phyloP scores from a whole-genome alignment of 2,888 invertebrate genomes.

The Dione juno region DNA sequence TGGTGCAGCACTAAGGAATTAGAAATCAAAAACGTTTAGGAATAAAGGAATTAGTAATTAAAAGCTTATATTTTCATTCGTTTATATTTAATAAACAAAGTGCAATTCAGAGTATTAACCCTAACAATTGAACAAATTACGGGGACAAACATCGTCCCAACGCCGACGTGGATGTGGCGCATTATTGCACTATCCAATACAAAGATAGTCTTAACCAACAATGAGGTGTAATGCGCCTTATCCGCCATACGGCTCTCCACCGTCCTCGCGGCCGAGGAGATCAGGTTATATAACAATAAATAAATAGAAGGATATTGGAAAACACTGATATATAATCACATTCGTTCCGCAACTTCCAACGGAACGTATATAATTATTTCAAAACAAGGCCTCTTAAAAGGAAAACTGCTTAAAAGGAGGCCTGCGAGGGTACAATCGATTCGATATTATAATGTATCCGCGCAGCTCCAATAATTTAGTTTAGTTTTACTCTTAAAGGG shows the following conservation, averaged over 20 bases:
- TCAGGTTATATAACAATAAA: conserved; percentile 68
- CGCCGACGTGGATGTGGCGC: conserved; percentile 65
- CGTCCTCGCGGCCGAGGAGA: conserved; percentile 67
- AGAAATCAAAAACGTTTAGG: conserved; percentile 47
- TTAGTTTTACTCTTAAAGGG: conserved; percentile 72
- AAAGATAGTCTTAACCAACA: conserved; percentile 48
- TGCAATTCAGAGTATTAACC: conserved; percentile 84
- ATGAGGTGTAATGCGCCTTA: conserved; percentile 55
- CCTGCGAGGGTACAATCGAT: conserved; percentile 71
- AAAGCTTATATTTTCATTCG: conserved; percentile 69
- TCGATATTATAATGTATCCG: conserved; percentile 64
- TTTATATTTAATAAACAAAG: conserved; percentile 85
- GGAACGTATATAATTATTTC: conserved; percentile 68
- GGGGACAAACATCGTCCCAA: conserved; percentile 70
- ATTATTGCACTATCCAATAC: conserved; percentile 55
- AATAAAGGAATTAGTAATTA: conserved; percentile 53
- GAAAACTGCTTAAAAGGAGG: conserved; percentile 67
- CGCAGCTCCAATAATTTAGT: conserved; percentile 61
- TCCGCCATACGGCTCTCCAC: conserved; percentile 65
- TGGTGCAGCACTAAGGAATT: conserved; percentile 51
- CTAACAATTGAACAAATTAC: conserved; percentile 82
- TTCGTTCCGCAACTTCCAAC: conserved; percentile 80
- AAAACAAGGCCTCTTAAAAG: conserved; percentile 62
- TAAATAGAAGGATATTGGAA: conserved; percentile 59
- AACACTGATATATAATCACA: conserved; percentile 69